Evolutionary conservation across 2,888 invertebrate species (phyloP).

Genomic region (Cetonia aurata): DNA sequence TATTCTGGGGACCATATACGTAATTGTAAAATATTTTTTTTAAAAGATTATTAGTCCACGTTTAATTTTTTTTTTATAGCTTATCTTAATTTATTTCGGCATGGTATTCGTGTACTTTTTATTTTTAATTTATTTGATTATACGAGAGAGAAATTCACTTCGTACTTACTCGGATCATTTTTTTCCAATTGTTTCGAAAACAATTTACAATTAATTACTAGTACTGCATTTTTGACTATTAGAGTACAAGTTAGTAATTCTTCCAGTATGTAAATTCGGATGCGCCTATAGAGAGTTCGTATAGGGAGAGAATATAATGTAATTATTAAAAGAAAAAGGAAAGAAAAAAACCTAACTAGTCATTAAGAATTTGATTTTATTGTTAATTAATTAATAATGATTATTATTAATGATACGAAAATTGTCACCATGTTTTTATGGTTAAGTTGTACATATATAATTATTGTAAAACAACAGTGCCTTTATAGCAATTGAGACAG

Average conservation of each 20-base stretch:
- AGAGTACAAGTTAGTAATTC: slow-evolving; percentile 42
- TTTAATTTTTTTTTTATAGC: slow-evolving; percentile 39
- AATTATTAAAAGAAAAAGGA: slow-evolving; percentile 36
- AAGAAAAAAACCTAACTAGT: slow-evolving; percentile 45
- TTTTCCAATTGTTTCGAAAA: slow-evolving; percentile 39
- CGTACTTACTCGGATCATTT: slow-evolving; percentile 35
- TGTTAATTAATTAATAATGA: slow-evolving; percentile 47
- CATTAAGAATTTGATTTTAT: slow-evolving; percentile 49
- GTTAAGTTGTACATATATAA: slow-evolving; percentile 43
- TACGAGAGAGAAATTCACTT: slow-evolving; percentile 17
- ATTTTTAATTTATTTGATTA: slow-evolving; percentile 46
- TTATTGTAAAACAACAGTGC: slow-evolving; percentile 51
- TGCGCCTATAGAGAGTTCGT: slow-evolving; percentile 29
- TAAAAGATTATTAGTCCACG: slow-evolving; percentile 37
- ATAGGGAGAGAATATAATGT: slow-evolving; percentile 45
- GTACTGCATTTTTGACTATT: slow-evolving; percentile 41
- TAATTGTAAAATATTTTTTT: slow-evolving; percentile 50
- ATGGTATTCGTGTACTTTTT: slow-evolving; percentile 17
- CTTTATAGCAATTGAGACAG: slow-evolving; percentile 51
- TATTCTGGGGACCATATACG: slow-evolving; percentile 52
- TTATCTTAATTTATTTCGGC: slow-evolving; percentile 27
- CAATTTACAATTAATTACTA: slow-evolving; percentile 28
- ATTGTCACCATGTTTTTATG: slow-evolving; percentile 43
- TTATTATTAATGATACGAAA: slow-evolving; percentile 43
- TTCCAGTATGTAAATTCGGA: slow-evolving; percentile 38